Conservation (phyloP, 2,113 vertebrate species). For the Mobula birostris region DNA sequence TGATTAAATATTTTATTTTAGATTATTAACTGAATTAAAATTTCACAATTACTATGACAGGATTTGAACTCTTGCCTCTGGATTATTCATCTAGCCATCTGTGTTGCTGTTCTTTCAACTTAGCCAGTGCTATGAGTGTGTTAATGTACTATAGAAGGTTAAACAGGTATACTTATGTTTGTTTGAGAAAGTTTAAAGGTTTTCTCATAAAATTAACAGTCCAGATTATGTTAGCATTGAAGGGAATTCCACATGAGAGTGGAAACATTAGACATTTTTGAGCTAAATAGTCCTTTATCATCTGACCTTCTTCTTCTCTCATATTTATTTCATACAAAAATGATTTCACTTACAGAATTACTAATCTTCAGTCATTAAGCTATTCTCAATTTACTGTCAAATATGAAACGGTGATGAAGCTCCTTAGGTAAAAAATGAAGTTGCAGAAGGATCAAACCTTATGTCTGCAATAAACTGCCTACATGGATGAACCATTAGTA, state of each 20-base stretch:
- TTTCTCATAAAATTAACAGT: background rate
- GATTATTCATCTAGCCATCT: too few relatives aligned
- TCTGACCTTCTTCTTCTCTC: background rate
- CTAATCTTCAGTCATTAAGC: background rate
- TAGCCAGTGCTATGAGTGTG: too few relatives aligned
- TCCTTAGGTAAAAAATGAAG: background rate
- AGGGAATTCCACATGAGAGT: background rate
- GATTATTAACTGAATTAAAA: too few relatives aligned
- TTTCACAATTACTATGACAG: too few relatives aligned
- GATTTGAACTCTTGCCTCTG: too few relatives aligned
- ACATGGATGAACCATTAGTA: background rate
- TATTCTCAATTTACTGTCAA: background rate
- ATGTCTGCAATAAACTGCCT: background rate
- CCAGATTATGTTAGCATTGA: background rate
- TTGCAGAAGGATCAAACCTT: too few relatives aligned
- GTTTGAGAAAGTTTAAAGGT: background rate
- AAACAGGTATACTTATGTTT: background rate
- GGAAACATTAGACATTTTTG: background rate
- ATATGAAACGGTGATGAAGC: background rate
- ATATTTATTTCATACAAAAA: background rate
- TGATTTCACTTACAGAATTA: background rate
- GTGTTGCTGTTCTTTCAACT: too few relatives aligned
- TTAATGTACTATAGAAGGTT: background rate
- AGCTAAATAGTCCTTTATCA: background rate
- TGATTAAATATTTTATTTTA: too few relatives aligned